A percentile compares a stretch with the other conserved stretches of the same genome.
These are phyloP conservation scores for Parasteatoda tepidariorum DNA, from an alignment of 1,140 invertebrate species.

Conservation along the genomic window DNA sequence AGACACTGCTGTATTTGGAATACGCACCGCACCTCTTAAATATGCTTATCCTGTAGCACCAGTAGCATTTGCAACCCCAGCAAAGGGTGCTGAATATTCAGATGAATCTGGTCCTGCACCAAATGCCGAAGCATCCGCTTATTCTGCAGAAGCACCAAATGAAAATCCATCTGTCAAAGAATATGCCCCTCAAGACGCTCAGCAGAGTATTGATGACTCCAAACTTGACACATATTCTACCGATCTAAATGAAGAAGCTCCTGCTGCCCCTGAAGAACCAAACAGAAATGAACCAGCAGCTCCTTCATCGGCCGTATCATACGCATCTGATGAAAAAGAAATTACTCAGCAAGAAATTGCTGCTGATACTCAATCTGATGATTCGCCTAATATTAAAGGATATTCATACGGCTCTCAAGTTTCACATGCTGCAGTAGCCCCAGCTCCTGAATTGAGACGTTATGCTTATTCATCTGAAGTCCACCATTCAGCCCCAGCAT, in stretches of 20 bases:
- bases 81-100: neutral
- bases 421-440: neutral
- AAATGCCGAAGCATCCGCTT: neutral
- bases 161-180: neutral
- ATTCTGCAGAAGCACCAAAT: neutral
- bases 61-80: neutral
- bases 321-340: neutral
- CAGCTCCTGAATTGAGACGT: neutral
- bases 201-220: too few species aligned
- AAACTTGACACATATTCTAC: neutral
- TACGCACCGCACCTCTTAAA: neutral
- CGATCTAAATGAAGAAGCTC: neutral
- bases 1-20: neutral
- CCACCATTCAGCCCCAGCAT: slow-evolving; percentile 36
- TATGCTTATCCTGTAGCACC: slow-evolving; percentile 19
- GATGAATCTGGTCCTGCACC: neutral
- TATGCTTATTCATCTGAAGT: slow-evolving; percentile 42
- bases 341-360: neutral
- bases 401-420: neutral
- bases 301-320: neutral
- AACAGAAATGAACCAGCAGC: neutral
- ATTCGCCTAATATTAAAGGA: neutral
- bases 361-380: neutral
- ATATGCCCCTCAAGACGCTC: neutral
- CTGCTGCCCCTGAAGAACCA: neutral